phyloP scores from a whole-genome alignment of 2,797 vertebrate species.

The Falco novaeseelandiae region DNA sequence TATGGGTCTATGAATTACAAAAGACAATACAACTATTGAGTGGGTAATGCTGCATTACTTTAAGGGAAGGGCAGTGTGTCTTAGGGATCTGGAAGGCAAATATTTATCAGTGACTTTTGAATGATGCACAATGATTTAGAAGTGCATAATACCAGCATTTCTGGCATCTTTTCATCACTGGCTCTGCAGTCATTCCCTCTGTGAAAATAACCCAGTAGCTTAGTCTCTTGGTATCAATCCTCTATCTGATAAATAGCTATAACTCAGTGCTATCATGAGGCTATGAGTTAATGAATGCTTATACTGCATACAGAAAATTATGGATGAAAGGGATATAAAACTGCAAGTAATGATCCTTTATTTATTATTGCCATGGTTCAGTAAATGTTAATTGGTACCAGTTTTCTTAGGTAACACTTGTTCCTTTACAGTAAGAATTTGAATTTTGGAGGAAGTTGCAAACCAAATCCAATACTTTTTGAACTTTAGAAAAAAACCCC shows the following conservation, averaged over 20 bases:
- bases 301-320: neutral
- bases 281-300: conserved; percentile 11
- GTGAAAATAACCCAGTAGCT: conserved; percentile 16
- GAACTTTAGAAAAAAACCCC: neutral
- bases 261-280: neutral
- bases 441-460: neutral
- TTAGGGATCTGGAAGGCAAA: neutral
- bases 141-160: neutral
- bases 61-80: neutral
- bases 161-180: neutral
- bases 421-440: neutral
- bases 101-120: conserved; percentile 2
- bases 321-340: neutral
- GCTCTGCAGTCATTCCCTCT: neutral
- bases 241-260: neutral
- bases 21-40: neutral
- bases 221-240: neutral
- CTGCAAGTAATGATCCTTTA: neutral
- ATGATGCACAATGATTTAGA: neutral
- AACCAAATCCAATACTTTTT: neutral
- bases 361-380: neutral
- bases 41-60: neutral
- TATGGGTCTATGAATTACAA: neutral
- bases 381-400: neutral
- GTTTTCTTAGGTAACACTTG: neutral